phyloP scores from a whole-genome alignment of 1,140 invertebrate genomes.

The Caenorhabditis latens region DNA sequence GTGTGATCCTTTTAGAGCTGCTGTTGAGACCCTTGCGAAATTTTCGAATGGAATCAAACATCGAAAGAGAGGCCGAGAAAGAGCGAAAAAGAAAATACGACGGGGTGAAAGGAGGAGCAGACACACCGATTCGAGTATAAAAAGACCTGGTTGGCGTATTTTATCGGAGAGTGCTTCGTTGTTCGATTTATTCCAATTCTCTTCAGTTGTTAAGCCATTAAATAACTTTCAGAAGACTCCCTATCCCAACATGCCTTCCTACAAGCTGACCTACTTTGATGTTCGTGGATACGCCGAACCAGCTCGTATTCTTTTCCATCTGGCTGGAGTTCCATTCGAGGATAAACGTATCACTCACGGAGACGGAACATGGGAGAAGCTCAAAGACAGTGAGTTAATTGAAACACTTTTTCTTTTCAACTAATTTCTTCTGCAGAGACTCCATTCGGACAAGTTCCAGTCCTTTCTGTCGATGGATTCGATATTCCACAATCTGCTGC shows the following conservation, averaged over 20 bases:
- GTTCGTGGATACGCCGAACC: slow-evolving; percentile 54
- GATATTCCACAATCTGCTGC: slow-evolving; percentile 57
- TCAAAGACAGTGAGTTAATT: slow-evolving; percentile 37
- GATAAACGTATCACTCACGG: slow-evolving; percentile 37
- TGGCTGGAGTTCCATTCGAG: slow-evolving; percentile 60
- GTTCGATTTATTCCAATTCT: too few species aligned
- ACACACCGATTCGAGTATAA: not conserved
- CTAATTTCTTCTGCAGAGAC: slow-evolving; percentile 12
- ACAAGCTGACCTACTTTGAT: slow-evolving; percentile 63
- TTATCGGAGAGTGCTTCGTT: too few species aligned
- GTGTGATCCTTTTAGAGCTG: slow-evolving; percentile 17
- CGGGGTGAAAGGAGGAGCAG: not conserved
- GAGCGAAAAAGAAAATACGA: not conserved
- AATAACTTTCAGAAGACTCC: not conserved
- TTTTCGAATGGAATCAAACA: not conserved
- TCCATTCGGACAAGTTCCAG: slow-evolving; percentile 60
- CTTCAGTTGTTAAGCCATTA: too few species aligned
- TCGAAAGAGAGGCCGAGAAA: not conserved
- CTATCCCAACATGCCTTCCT: slow-evolving; percentile 43
- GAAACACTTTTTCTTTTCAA: not conserved
- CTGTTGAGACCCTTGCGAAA: slow-evolving; percentile 4
- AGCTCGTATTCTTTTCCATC: slow-evolving; percentile 49
- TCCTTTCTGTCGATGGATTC: slow-evolving; percentile 55
- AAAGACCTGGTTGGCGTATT: not conserved
- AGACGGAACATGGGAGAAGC: slow-evolving; percentile 38